phyloP scores from a whole-genome alignment of 1,140 invertebrate genomes.

The Drosophila pseudoobscura region DNA sequence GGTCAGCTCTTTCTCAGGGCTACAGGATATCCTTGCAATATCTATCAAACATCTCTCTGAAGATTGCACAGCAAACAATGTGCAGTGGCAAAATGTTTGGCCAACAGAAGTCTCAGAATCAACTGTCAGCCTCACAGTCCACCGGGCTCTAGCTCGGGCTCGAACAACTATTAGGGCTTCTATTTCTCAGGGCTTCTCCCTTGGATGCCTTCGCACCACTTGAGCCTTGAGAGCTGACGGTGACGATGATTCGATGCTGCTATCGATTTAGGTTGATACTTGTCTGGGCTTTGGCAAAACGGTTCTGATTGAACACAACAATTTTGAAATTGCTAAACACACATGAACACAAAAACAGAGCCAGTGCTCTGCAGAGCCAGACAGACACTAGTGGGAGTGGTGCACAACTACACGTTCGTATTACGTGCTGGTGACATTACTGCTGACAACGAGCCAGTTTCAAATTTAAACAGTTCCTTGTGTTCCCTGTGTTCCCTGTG shows the following conservation, averaged over 20 bases:
- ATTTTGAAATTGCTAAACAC: constrained; percentile 74
- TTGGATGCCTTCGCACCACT: not conserved
- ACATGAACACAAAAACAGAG: constrained; percentile 29
- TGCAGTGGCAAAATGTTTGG: constrained; percentile 24
- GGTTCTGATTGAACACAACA: constrained; percentile 77
- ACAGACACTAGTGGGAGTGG: not conserved
- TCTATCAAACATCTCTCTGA: constrained; percentile 24
- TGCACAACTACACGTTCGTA: constrained; percentile 52
- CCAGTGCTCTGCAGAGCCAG: not conserved
- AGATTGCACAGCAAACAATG: constrained; percentile 40
- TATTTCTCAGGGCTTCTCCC: constrained; percentile 5
- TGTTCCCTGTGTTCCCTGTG: constrained; percentile 4
- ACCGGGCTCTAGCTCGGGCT: constrained; percentile 22
- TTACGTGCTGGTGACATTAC: constrained; percentile 70
- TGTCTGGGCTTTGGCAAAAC: constrained; percentile 46
- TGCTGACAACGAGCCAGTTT: constrained; percentile 61
- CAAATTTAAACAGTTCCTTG: constrained; percentile 69
- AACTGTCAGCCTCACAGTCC: constrained; percentile 39
- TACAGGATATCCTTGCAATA: constrained; percentile 10
- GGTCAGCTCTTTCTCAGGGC: constrained; percentile 8
- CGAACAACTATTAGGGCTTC: constrained; percentile 9
- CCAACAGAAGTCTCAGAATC: constrained; percentile 33
- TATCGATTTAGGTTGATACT: constrained; percentile 17
- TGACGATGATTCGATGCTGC: constrained; percentile 45
- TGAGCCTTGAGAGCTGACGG: constrained; percentile 10